Evolutionary conservation across 2,888 invertebrate genomes (phyloP).

Genomic region (Brenthis ino): DNA sequence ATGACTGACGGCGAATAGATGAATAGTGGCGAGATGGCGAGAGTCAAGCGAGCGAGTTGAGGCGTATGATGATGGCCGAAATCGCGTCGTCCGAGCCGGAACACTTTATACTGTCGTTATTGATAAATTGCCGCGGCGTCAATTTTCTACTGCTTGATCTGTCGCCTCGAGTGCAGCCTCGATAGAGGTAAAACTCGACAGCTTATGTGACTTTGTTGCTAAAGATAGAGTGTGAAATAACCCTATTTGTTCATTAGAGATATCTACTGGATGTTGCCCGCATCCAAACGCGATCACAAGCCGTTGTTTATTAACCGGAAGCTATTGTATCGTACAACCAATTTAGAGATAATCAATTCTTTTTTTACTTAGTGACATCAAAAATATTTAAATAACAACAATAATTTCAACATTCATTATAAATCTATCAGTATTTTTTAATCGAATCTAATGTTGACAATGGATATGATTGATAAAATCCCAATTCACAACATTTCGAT

Average conservation of each 20-base stretch:
- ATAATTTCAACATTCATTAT: background rate
- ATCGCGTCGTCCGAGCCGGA: conserved; percentile 68
- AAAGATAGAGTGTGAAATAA: conserved; percentile 34
- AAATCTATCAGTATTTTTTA: too few relatives aligned
- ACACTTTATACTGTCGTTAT: conserved; percentile 78
- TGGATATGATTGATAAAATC: too few relatives aligned
- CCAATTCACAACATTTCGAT: too few relatives aligned
- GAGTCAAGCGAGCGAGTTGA: conserved; percentile 41
- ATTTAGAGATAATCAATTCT: background rate
- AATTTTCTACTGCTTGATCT: conserved; percentile 62
- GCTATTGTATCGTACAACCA: background rate
- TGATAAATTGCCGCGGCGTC: conserved; percentile 76
- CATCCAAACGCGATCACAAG: conserved; percentile 3
- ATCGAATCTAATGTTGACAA: too few relatives aligned
- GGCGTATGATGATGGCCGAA: conserved; percentile 60
- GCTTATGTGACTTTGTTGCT: conserved; percentile 52
- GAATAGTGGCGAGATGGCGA: conserved; percentile 19
- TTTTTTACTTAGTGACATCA: too few relatives aligned
- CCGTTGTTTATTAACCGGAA: background rate
- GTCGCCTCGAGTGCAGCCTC: conserved; percentile 51
- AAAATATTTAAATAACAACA: background rate
- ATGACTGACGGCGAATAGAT: conserved; percentile 21
- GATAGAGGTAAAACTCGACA: conserved; percentile 42
- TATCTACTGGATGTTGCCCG: conserved; percentile 1
- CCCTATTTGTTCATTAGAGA: conserved; percentile 7